A percentile compares a stretch with the other conserved stretches of the same genome.
phyloP scores from a whole-genome alignment of 2,888 invertebrate species.

The Acanthoscelides obtectus region DNA sequence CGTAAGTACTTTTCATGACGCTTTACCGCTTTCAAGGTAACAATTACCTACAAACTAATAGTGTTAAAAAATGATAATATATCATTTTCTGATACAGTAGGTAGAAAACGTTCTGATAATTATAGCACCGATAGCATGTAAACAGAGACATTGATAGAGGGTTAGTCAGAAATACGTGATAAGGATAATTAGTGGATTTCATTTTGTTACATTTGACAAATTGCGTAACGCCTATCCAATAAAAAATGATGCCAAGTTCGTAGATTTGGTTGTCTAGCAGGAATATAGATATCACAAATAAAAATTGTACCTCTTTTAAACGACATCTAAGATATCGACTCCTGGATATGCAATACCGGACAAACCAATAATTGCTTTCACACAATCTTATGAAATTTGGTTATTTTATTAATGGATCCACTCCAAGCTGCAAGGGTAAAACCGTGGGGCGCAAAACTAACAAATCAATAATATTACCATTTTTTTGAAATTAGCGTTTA shows the following conservation, averaged over 20 bases:
- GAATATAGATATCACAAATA: no score
- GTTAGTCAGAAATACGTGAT: not conserved
- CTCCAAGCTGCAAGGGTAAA: no score
- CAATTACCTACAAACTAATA: not conserved
- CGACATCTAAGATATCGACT: no score
- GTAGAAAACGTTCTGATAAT: not conserved
- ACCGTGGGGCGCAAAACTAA: no score
- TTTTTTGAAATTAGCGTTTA: no score
- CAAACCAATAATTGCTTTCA: no score
- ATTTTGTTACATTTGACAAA: not conserved
- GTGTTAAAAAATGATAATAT: not conserved
- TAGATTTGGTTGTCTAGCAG: no score
- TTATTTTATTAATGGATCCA: no score
- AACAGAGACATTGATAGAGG: not conserved
- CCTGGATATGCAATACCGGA: no score
- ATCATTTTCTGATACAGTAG: not conserved
- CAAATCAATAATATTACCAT: no score
- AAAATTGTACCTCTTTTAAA: no score
- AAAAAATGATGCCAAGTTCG: not conserved
- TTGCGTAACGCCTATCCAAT: not conserved
- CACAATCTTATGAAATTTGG: no score
- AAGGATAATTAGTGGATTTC: not conserved
- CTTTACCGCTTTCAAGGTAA: not conserved
- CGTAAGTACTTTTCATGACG: not conserved
- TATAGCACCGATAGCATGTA: not conserved